Percentiles rank a stretch among this genome's conserved stretches.
Conservation (phyloP, 2,888 invertebrate genomes). For the Conistra vaccinii region DNA sequence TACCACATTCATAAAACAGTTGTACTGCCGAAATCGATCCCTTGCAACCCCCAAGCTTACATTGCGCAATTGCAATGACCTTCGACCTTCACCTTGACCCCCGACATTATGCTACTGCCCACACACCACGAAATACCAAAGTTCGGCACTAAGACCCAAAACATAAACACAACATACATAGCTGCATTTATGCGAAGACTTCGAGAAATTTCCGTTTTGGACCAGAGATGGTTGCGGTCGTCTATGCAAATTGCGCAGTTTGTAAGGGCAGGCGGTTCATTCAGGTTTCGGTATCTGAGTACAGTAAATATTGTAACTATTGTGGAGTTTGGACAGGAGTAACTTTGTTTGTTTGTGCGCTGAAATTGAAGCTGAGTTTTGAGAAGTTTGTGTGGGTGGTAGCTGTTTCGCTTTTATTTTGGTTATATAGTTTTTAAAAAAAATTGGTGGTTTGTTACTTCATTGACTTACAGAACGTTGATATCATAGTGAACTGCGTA, state of each 20-base stretch:
- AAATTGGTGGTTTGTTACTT: neutral
- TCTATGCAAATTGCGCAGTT: conserved; percentile 13
- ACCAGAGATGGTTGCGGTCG: conserved; percentile 41
- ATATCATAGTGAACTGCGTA: neutral
- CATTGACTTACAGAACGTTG: neutral
- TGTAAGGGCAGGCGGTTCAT: conserved; percentile 46
- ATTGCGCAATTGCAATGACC: conserved; percentile 81
- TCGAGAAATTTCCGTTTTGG: conserved; percentile 9
- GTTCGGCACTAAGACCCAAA: conserved; percentile 64
- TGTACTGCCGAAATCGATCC: conserved; percentile 64
- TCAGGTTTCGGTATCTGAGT: conserved; percentile 38
- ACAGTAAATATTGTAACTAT: conserved; percentile 52
- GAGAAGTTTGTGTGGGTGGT: conserved; percentile 5
- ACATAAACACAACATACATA: conserved; percentile 38
- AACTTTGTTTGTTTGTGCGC: conserved; percentile 27
- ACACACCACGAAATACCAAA: conserved; percentile 76
- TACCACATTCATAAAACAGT: conserved; percentile 47
- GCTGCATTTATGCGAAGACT: conserved; percentile 1
- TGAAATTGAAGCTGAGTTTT: conserved; percentile 24
- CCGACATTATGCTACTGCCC: conserved; percentile 62
- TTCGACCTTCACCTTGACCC: conserved; percentile 75
- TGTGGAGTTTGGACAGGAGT: conserved; percentile 1
- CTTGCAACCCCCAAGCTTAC: conserved; percentile 51
- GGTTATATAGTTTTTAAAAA: too few species aligned
- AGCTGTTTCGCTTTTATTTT: neutral